Evolutionary conservation across 2,797 vertebrate species (phyloP), one percentile per base, ranked within the genome.

Genomic region (Thripadectes ignobilis): DNA sequence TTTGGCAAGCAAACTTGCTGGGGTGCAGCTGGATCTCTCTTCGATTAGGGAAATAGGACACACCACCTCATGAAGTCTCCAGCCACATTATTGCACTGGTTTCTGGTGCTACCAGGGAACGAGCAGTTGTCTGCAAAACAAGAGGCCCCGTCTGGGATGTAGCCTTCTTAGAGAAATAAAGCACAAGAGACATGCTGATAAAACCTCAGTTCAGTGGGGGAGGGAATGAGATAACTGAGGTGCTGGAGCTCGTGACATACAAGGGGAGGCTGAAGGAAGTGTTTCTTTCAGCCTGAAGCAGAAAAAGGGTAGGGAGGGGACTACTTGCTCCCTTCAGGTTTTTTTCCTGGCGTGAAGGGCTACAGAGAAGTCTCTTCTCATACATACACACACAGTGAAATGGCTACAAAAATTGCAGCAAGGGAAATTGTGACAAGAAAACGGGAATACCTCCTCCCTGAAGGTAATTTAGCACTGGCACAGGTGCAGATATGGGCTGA

Each of bases 1-100:
- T 24, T 66, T 2, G 2, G 63, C 43, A 46, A 87, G 65, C 59
- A 27, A 39, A 21, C 34, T 61, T n/a, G 55, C 73, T 61, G 26
- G 29, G 10, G 2, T 79, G 39, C 7, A 30, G 32, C 46, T 51
- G 9, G 41, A 36, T 55, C 54, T 82, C 22, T 15, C 22, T 79
- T 0, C 0, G 45, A 48, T 62, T 43, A 24, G n/a, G 43, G 66
- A 71, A 12, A 10, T 26, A 32, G 58, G 63, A 41, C 63, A 21
- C 0, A 0, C 23, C 0, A 0, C 46, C 10, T 61, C 0, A 0
- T 43, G 26, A 46, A 19, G 17, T 59, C 46, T 61, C 23, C 23
- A n/a, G 22, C 67, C 36, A 8, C 54, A 54, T 32, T 26, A 29
- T 67, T 24, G 48, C 51, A 21, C 41, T 45, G 57, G 43, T 93